Percentiles rank a stretch among this genome's conserved stretches.
Conservation (phyloP, 1,140 invertebrate species). For the Solenopsis invicta region DNA sequence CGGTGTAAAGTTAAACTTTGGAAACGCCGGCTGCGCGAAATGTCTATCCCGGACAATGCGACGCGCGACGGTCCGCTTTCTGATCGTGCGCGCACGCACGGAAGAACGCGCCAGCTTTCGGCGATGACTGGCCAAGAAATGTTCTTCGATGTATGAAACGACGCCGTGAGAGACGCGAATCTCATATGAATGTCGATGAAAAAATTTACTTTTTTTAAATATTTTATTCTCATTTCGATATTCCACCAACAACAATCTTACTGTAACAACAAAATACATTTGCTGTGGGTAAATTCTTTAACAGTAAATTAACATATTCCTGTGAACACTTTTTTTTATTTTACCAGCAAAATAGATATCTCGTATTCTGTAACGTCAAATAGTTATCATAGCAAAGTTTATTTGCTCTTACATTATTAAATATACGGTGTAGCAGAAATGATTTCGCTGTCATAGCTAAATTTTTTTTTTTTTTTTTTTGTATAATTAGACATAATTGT, state of each 20-base stretch:
- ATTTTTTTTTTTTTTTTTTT: background rate
- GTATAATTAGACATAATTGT: background rate
- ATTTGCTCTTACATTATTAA: background rate
- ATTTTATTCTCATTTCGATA: background rate
- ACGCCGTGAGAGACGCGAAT: background rate
- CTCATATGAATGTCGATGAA: background rate
- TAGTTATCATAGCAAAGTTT: background rate
- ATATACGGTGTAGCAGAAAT: background rate
- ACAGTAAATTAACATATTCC: background rate
- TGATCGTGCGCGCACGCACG: slow-evolving; percentile 59
- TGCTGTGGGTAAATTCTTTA: background rate
- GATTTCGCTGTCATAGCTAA: background rate
- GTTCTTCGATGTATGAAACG: background rate
- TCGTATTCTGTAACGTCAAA: background rate
- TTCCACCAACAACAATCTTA: background rate
- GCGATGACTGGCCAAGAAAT: background rate
- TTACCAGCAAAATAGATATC: background rate
- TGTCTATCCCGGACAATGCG: slow-evolving; percentile 77
- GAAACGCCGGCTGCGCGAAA: slow-evolving; percentile 84
- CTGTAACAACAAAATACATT: background rate
- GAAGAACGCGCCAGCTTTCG: slow-evolving; percentile 7
- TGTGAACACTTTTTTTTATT: background rate
- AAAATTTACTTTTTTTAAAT: background rate
- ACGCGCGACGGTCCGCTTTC: slow-evolving; percentile 61
- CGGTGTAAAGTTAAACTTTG: slow-evolving; percentile 85